Conservation (phyloP, 2,888 invertebrate genomes). For the Caenorhabditis uteleia region DNA sequence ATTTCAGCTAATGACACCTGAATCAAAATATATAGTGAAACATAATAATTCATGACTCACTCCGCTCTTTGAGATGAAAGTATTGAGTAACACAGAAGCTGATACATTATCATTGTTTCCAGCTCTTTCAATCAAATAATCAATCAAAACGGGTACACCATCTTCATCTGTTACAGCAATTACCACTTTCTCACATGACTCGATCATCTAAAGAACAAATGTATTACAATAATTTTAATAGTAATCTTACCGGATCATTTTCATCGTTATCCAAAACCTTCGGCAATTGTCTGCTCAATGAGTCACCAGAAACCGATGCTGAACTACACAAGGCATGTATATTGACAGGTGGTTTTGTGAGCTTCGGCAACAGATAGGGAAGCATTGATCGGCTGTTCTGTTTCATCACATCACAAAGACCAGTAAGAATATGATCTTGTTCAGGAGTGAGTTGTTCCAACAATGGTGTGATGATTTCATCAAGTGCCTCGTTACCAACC, state of each 20-base stretch:
- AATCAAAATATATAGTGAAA: too few relatives aligned
- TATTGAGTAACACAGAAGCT: slow-evolving; percentile 73
- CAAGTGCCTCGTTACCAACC: slow-evolving; percentile 88
- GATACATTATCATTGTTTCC: slow-evolving; percentile 83
- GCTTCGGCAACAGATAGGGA: slow-evolving; percentile 88
- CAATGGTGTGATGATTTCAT: slow-evolving; percentile 93
- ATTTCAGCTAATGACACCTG: slow-evolving; percentile 34
- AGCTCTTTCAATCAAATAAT: slow-evolving; percentile 82
- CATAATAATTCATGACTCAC: too few relatives aligned
- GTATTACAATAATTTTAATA: not conserved
- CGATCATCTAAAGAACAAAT: slow-evolving; percentile 47
- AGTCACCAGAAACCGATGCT: slow-evolving; percentile 88
- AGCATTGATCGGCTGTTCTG: slow-evolving; percentile 85
- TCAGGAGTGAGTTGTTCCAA: slow-evolving; percentile 80
- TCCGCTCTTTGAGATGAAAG: slow-evolving; percentile 50
- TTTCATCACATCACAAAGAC: slow-evolving; percentile 93
- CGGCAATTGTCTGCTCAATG: slow-evolving; percentile 85
- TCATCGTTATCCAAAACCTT: slow-evolving; percentile 81
- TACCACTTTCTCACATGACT: slow-evolving; percentile 76
- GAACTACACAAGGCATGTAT: slow-evolving; percentile 86
- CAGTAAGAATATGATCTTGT: slow-evolving; percentile 91
- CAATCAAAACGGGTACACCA: slow-evolving; percentile 86
- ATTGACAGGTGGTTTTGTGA: slow-evolving; percentile 87
- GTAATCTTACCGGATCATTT: slow-evolving; percentile 38
- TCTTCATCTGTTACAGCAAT: slow-evolving; percentile 84